Base-by-base conservation (phyloP, 2,888 invertebrate species). In the Cantharis lateralis region DNA sequence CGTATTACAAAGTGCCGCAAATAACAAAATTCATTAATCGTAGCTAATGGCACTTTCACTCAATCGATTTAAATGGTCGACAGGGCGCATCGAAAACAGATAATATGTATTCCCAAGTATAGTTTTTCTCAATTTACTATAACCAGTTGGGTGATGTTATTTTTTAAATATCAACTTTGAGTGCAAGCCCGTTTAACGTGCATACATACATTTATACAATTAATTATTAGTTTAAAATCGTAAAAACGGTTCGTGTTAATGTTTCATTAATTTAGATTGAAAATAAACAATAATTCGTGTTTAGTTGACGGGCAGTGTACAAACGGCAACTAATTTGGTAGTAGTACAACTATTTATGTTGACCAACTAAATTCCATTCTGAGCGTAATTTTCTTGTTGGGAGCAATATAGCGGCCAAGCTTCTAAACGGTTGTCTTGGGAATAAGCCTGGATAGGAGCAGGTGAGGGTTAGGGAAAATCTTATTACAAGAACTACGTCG, bases 381-480 rank as follows among this genome's bases (percentile, higher is more conserved):
- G 80, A 79, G 79, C 78, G 81, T 82, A 82, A 80, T 79, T 78
- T 78, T 75, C 72, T 76, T 76, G 76, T 76, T 76, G 70, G 79
- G 76, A 78, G 81, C 80, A 82, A 83, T 82, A 82, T 81, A 80
- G 79, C 82, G 80, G 77, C 75, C 78, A 80, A 80, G 80, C 79
- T 81, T 80, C 82, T 82, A 82, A 83, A 82, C 81, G 80, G 82
- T 82, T 82, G 82, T 81, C 84, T 82, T 80, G 84, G 84, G 84
- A 84, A 84, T 84, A 82, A 80, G 82, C 80, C 81, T 76, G 80
- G 82, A 77, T 80, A 80, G 82, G 78, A 82, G 80, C 84, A 84
- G 84, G 84, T 84, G 83, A 84, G 82, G 84, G 82, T 81, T 80
- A 80, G 78, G 78, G 80, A 82, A 83, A 84, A 83, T 83, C 84